These are phyloP conservation scores for Acipenser oxyrinchus DNA, from an alignment of 2,797 vertebrate species.

Conservation along the genomic window DNA sequence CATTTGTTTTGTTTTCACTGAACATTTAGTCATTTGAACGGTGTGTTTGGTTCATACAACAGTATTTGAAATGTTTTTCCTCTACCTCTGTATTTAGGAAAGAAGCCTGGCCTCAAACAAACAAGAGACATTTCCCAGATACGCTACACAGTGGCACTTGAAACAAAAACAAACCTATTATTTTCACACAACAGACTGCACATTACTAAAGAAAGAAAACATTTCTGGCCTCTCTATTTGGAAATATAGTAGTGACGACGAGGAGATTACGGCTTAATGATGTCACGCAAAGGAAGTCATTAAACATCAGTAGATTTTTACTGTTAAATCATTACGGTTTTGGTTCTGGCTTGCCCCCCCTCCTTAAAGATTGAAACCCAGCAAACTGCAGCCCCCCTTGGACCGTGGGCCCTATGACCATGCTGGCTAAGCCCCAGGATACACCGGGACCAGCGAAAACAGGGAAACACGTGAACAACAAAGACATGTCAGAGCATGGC, in stretches of 20 bases:
- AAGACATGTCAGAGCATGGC: conserved; percentile 49
- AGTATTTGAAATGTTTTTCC: background rate
- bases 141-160: background rate
- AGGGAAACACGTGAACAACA: conserved; percentile 30
- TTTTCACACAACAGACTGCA: background rate
- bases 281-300: background rate
- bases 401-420: conserved; percentile 59
- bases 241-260: conserved; percentile 31
- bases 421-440: conserved; percentile 69
- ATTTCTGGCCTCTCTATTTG: conserved; percentile 15
- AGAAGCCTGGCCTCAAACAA: background rate
- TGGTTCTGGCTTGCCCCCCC: background rate
- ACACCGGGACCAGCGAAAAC: conserved; percentile 54
- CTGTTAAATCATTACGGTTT: too few species aligned
- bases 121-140: background rate
- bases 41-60: too few species aligned
- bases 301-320: background rate
- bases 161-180: background rate
- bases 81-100: background rate
- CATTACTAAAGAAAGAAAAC: background rate
- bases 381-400: conserved; percentile 18
- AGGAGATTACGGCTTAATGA: conserved; percentile 32
- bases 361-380: conserved; percentile 23
- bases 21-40: too few species aligned
- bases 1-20: too few species aligned